Percentiles rank a stretch among this genome's conserved stretches.
These are phyloP conservation scores for Propithecus perrieri DNA, from an alignment of 2,797 vertebrate species.

Conservation along the genomic window DNA sequence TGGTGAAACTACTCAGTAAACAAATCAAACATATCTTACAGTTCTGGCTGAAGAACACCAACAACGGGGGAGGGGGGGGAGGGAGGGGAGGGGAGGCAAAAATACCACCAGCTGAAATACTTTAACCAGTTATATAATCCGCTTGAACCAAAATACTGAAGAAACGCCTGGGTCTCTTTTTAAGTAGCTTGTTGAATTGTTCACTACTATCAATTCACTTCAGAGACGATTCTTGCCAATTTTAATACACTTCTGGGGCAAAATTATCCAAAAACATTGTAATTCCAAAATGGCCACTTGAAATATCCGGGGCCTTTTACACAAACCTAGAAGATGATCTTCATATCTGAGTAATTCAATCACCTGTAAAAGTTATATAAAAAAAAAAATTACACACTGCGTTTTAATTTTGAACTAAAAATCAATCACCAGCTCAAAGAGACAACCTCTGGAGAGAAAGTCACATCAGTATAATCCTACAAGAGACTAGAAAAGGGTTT, in stretches of 20 bases:
- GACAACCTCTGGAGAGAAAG: neutral
- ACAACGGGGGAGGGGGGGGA: neutral
- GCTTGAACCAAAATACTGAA: conserved; percentile 66
- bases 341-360: conserved; percentile 51
- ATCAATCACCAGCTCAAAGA: conserved; percentile 19
- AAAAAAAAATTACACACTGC: conserved; percentile 37
- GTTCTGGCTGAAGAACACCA: conserved; percentile 52
- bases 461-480: neutral
- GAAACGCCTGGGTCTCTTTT: conserved; percentile 12
- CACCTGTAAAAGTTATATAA: conserved; percentile 74
- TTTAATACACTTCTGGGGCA: conserved; percentile 66
- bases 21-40: conserved; percentile 62
- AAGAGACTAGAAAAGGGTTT: neutral
- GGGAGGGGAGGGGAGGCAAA: neutral
- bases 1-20: conserved; percentile 62
- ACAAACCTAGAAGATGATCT: conserved; percentile 69
- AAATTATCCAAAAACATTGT: conserved; percentile 55
- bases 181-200: conserved; percentile 49
- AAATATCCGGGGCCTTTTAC: conserved; percentile 66
- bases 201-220: conserved; percentile 61
- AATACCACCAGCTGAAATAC: conserved; percentile 53
- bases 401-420: conserved; percentile 26
- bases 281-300: conserved; percentile 76
- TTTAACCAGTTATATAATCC: conserved; percentile 76
- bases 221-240: conserved; percentile 44